Base-by-base conservation (phyloP, 2,113 vertebrate species). In the Felis catus region DNA sequence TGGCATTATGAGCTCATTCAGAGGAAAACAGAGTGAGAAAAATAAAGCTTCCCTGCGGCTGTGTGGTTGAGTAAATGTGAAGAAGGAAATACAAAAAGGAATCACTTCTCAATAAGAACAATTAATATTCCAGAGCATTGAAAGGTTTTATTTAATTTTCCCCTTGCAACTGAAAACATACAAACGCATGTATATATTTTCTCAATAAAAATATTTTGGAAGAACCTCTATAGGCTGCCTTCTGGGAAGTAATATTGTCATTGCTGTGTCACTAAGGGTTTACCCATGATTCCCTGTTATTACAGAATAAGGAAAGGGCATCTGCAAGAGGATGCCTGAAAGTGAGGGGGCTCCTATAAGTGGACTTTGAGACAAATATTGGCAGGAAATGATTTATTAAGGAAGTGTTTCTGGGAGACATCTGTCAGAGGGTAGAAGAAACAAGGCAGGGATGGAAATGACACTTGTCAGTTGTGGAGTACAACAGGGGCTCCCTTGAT, bases 1-100 rank as follows among this genome's bases (percentile, higher is more conserved):
- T 31, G 29, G 48, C 66, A 76, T 39, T 6, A 41, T 61, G 93
- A 97, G 91, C 81, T 98, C 96, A 95, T 86, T 86, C 92, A 80
- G 71, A 93, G 61, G 80, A 78, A 27, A 93, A 80, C 95, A 25
- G 15, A 36, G 19, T 25, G 55, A 79, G 74, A 36, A 55, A 96
- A 83, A 31, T 3, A 61, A 58, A 53, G 3, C 33, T 70, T 25
- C 71, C 89, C 51, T 71, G 48, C 45, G 58, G 15, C 23, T 91
- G 23, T 10, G 41, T 61, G 55, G 27, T 87, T 85, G 78, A 14
- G 1, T 18, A 51, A 80, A 41, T 51, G 13, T 27, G 70, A 96
- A 87, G 70, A 80, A 92, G 81, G 51, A 85, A 55, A 73, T 93
- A 39, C 21, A 39, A 79, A 80, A 95, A 53, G 19, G 33, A 55